These are phyloP conservation scores for Epinephelus malabaricus DNA, from an alignment of 2,797 vertebrate genomes.

Conservation along the genomic window DNA sequence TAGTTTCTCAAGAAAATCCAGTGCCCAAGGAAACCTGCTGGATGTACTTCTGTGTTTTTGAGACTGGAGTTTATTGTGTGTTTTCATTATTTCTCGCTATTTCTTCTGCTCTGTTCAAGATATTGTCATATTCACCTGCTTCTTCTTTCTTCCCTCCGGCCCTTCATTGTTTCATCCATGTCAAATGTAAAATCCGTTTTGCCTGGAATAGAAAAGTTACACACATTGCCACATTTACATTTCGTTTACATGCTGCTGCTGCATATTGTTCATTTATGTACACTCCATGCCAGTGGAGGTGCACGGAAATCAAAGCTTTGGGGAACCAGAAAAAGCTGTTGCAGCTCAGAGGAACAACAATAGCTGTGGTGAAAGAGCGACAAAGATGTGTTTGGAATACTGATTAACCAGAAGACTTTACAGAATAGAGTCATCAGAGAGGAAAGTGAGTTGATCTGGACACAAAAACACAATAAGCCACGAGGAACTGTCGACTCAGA, in stretches of 20 bases:
- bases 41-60: background rate
- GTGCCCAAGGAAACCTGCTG: background rate
- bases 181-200: background rate
- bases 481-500: no score
- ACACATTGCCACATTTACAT: background rate
- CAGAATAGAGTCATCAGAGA: background rate
- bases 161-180: background rate
- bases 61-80: background rate
- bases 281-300: background rate
- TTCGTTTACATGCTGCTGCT: background rate
- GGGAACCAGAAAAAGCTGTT: background rate
- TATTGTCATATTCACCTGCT: background rate
- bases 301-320: background rate
- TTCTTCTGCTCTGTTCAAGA: background rate
- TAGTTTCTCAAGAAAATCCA: background rate
- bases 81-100: background rate
- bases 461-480: background rate
- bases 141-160: background rate
- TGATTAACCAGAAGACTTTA: background rate
- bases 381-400: background rate
- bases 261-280: constrained; percentile 2
- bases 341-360: background rate
- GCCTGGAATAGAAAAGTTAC: background rate
- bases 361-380: background rate
- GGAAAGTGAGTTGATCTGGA: background rate